A percentile compares a stretch with the other conserved stretches of the same genome.
Evolutionary conservation across 2,888 invertebrate genomes (phyloP).

Genomic region (Octonoba sinensis): DNA sequence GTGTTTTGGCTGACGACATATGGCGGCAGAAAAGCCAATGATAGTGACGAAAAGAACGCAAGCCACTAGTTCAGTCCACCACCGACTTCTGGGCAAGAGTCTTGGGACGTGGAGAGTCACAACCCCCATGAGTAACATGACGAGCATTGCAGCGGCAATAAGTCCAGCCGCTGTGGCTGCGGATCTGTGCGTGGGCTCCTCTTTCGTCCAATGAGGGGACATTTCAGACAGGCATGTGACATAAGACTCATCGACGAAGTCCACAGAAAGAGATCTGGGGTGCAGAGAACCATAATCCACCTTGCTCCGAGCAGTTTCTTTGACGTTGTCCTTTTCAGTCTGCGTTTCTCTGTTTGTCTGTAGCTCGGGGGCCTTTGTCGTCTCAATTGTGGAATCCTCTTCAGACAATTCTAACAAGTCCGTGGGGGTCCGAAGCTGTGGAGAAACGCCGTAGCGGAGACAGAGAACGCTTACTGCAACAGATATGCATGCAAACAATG

Average conservation of each 20-base stretch:
- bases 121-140: conserved; percentile 63
- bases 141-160: conserved; percentile 44
- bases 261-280: conserved; percentile 48
- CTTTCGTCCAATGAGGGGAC: conserved; percentile 57
- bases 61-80: conserved; percentile 62
- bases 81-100: conserved; percentile 42
- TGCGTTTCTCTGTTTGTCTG: background rate
- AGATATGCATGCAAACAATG: conserved; percentile 46
- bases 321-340: conserved; percentile 16
- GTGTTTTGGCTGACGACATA: conserved; percentile 64
- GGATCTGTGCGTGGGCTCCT: conserved; percentile 54
- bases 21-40: conserved; percentile 35
- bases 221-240: conserved; percentile 55
- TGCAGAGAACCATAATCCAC: conserved; percentile 40
- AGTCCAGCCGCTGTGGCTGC: conserved; percentile 53
- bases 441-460: conserved; percentile 50
- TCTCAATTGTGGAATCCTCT: conserved; percentile 33
- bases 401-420: conserved; percentile 50
- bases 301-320: background rate
- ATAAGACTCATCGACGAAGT: conserved; percentile 50
- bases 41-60: conserved; percentile 46
- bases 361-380: background rate
- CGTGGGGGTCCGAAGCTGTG: conserved; percentile 4
- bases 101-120: conserved; percentile 61
- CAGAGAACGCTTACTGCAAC: conserved; percentile 59